A percentile compares a stretch with the other conserved stretches of the same genome.
phyloP scores from a whole-genome alignment of 2,888 invertebrate genomes.

The Cantharis nigra region DNA sequence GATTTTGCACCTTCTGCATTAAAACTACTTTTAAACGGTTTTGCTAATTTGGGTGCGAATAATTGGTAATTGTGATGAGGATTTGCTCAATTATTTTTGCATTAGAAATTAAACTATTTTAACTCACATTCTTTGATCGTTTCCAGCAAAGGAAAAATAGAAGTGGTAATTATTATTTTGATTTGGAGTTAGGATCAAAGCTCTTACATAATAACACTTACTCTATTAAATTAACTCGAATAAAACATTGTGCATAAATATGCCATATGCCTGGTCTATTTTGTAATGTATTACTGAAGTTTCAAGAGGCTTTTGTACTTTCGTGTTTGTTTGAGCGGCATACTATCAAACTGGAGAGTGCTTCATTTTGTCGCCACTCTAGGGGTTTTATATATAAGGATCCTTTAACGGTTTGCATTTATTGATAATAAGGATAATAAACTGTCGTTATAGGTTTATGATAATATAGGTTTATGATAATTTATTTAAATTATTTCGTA shows the following conservation, averaged over 20 bases:
- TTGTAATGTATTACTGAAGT: slow-evolving; percentile 20
- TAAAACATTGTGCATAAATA: slow-evolving; percentile 19
- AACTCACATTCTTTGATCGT: background rate
- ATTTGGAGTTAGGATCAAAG: background rate
- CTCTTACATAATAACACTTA: slow-evolving; percentile 6
- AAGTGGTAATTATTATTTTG: background rate
- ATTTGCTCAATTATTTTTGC: background rate
- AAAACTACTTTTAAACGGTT: background rate
- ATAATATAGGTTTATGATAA: background rate
- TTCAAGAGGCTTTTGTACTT: slow-evolving; percentile 18
- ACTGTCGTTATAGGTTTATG: background rate
- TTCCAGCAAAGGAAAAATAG: background rate
- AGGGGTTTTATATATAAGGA: slow-evolving; percentile 6
- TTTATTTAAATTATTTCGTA: background rate
- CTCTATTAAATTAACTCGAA: slow-evolving; percentile 13
- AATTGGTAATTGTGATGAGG: background rate
- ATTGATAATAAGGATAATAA: slow-evolving; percentile 9
- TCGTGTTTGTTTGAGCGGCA: slow-evolving; percentile 13
- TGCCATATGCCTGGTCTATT: slow-evolving; percentile 18
- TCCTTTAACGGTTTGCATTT: slow-evolving; percentile 10
- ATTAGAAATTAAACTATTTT: background rate
- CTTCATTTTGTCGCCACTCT: slow-evolving; percentile 12
- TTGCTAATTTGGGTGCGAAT: background rate
- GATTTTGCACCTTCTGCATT: background rate
- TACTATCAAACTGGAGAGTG: slow-evolving; percentile 10